Percentiles rank a stretch among this genome's conserved stretches.
phyloP scores from a whole-genome alignment of 2,888 invertebrate species.

The Cactoblastis cactorum region DNA sequence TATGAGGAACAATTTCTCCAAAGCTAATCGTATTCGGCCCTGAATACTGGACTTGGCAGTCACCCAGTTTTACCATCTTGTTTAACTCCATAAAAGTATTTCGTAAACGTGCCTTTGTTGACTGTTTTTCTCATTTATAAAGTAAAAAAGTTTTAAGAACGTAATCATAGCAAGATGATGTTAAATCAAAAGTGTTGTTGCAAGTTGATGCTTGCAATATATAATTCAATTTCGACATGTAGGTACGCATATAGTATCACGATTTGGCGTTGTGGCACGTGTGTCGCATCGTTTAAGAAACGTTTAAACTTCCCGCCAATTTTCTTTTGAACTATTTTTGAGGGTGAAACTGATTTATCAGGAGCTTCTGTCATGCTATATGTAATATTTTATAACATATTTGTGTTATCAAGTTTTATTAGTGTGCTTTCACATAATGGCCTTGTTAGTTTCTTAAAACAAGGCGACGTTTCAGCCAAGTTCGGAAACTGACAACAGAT shows the following conservation, averaged over 20 bases:
- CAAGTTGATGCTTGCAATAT: not conserved
- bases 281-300: not conserved
- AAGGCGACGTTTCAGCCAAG: not conserved
- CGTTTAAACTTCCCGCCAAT: conserved; percentile 1
- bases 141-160: not conserved
- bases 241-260: not conserved
- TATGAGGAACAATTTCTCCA: conserved; percentile 72
- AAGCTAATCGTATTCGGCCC: conserved; percentile 59
- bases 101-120: conserved; percentile 34
- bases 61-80: conserved; percentile 58
- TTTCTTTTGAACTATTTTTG: not conserved
- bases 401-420: not conserved
- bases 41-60: conserved; percentile 73
- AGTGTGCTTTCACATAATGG: not conserved
- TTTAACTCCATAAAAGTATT: conserved; percentile 51
- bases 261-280: not conserved
- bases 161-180: not conserved
- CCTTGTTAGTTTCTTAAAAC: conserved; percentile 1
- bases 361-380: not conserved
- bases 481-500: not conserved
- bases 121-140: conserved; percentile 16
- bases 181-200: not conserved
- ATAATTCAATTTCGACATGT: not conserved
- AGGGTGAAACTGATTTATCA: not conserved
- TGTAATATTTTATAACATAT: not conserved